Conservation (phyloP, 1,140 invertebrate genomes). For the Cylas formicarius region DNA sequence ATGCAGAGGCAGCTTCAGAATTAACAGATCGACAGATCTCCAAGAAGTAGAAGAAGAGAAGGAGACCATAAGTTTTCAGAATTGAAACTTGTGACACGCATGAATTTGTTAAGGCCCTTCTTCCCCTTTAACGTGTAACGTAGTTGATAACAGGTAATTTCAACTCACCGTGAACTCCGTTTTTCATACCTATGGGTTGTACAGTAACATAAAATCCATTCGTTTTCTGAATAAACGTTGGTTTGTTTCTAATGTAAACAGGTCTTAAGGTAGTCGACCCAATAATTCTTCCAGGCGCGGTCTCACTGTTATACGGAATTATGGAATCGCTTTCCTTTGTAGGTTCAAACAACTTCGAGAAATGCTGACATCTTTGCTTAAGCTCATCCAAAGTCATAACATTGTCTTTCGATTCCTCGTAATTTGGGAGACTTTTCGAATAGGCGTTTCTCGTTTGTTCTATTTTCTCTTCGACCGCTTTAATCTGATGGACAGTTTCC, state of each 20-base stretch:
- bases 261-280: slow-evolving; percentile 14
- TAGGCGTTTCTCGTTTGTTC: slow-evolving; percentile 2
- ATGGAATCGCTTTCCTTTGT: not conserved
- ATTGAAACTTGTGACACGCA: no score
- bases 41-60: no score
- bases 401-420: slow-evolving; percentile 10
- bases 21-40: no score
- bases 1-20: no score
- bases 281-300: slow-evolving; percentile 10
- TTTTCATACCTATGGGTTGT: not conserved
- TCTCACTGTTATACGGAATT: not conserved
- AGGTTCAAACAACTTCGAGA: slow-evolving; percentile 14
- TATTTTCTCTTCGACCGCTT: slow-evolving; percentile 10
- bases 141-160: no score
- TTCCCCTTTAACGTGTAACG: no score
- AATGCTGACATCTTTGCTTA: slow-evolving; percentile 15
- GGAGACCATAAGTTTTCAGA: no score
- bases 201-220: slow-evolving; percentile 19
- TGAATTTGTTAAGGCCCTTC: no score
- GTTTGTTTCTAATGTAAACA: slow-evolving; percentile 19
- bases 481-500: slow-evolving; percentile 14
- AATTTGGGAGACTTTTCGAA: slow-evolving; percentile 1
- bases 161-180: no score
- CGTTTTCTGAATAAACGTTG: slow-evolving; percentile 15
- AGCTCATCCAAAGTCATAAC: slow-evolving; percentile 14